phyloP scores from a whole-genome alignment of 2,797 vertebrate species.

The Sebastes dallii region DNA sequence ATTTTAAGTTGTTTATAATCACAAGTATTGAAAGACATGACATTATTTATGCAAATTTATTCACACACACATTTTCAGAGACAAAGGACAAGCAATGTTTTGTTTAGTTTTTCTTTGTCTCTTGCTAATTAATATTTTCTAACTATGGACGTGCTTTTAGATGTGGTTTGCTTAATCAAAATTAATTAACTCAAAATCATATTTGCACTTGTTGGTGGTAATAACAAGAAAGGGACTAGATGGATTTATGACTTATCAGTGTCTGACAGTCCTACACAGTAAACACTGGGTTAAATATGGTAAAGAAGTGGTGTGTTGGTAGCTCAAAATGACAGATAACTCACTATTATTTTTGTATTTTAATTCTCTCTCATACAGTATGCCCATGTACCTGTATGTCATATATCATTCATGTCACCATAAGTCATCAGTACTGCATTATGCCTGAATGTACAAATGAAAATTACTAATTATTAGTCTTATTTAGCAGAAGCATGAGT shows the following conservation, averaged over 20 bases:
- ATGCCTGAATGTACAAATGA: neutral
- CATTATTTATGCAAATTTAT: neutral
- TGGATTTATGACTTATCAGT: neutral
- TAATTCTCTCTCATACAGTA: neutral
- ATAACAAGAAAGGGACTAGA: neutral
- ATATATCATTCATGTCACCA: neutral
- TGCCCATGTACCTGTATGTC: neutral
- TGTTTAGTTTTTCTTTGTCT: neutral
- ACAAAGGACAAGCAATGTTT: neutral
- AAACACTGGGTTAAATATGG: neutral
- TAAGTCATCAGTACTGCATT: neutral
- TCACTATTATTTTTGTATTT: neutral
- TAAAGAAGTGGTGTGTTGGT: neutral
- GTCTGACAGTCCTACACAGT: neutral
- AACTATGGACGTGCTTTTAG: neutral
- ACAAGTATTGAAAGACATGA: neutral
- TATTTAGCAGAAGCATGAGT: neutral
- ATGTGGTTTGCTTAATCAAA: conserved; percentile 12
- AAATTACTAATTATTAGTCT: neutral
- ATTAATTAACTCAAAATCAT: conserved; percentile 5
- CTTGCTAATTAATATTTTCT: neutral
- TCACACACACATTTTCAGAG: neutral
- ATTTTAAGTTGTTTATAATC: neutral
- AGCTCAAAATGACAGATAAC: neutral
- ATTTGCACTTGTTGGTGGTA: conserved; percentile 4